Base-by-base conservation (phyloP, 2,888 invertebrate genomes). In the Xanthorhoe spadicearia region DNA sequence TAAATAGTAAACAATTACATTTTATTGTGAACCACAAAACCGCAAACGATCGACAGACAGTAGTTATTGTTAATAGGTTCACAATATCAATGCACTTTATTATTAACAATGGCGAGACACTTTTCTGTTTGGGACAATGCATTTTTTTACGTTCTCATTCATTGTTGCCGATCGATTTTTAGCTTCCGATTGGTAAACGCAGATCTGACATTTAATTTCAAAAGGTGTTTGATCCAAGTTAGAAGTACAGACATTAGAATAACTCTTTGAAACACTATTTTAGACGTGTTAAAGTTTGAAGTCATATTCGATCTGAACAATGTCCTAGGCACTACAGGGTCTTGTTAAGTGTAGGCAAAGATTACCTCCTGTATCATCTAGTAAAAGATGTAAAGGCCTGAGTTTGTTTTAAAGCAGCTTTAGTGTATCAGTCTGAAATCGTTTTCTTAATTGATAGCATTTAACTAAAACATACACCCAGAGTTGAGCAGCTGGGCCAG, bases 231-330 rank as follows among this genome's bases (percentile, higher is more conserved):
- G 46, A 53, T 61, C 48, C 23, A 46, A 43, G 51, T 23, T 23
- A n/a, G 8, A 53, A 0, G 1, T 10, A 88, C 95, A 32, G 50
- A 43, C 9, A 10, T 13, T 13, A 4, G 4, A 23, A 23, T 23
- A 23, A 23, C 1, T 23, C 23, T 23, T 23, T 23, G 23, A 23
- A 23, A 23, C 23, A 23, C 23, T 23, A 23, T 3, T 23, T 23
- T 23, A 23, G 23, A 4, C 23, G 4, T 23, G 23, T 23, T 23
- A 23, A 23, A n/a, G n/a, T n/a, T n/a, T n/a, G n/a, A n/a, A n/a
- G n/a, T n/a, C n/a, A n/a, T n/a, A n/a, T n/a, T n/a, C n/a, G n/a
- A n/a, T n/a, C n/a, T n/a, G n/a, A n/a, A n/a, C n/a, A n/a, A n/a
- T n/a, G n/a, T n/a, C n/a, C n/a, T n/a, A n/a, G n/a, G n/a, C n/a